Evolutionary conservation across 2,113 vertebrate species (phyloP).

Genomic region (Ifrita kowaldi): DNA sequence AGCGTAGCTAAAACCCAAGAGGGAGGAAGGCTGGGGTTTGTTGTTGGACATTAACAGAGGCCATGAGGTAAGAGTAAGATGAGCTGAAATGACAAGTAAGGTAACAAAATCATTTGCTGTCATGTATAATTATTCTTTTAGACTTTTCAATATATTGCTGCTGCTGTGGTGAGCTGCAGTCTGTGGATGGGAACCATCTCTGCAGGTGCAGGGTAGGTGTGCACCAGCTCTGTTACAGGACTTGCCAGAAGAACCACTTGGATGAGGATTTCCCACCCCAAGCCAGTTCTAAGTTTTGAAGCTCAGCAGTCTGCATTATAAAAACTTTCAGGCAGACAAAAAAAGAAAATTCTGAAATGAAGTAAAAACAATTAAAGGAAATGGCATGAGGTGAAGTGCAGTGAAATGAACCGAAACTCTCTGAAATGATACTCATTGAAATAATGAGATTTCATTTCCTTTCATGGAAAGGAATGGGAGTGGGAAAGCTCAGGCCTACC

Average conservation of each 20-base stretch:
- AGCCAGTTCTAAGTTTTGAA: background rate
- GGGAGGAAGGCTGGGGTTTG: background rate
- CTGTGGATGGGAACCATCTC: background rate
- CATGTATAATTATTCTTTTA: background rate
- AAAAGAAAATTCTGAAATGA: background rate
- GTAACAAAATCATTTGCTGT: background rate
- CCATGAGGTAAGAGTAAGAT: background rate
- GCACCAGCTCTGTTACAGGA: background rate
- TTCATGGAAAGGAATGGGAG: background rate
- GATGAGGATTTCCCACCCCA: background rate
- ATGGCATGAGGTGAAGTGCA: background rate
- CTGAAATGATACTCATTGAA: background rate
- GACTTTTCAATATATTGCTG: background rate
- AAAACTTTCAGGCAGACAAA: background rate
- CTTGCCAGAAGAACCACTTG: background rate
- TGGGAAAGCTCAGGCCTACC: background rate
- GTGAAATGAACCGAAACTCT: background rate
- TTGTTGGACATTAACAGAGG: background rate
- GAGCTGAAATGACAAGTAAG: background rate
- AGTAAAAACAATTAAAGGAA: background rate
- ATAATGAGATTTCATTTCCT: background rate
- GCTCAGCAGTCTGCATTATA: background rate
- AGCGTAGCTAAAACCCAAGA: background rate
- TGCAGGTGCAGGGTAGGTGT: background rate
- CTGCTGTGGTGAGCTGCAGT: background rate